A percentile compares a stretch with the other conserved stretches of the same genome.
phyloP scores from a whole-genome alignment of 2,797 vertebrate species.

The Falco naumanni region DNA sequence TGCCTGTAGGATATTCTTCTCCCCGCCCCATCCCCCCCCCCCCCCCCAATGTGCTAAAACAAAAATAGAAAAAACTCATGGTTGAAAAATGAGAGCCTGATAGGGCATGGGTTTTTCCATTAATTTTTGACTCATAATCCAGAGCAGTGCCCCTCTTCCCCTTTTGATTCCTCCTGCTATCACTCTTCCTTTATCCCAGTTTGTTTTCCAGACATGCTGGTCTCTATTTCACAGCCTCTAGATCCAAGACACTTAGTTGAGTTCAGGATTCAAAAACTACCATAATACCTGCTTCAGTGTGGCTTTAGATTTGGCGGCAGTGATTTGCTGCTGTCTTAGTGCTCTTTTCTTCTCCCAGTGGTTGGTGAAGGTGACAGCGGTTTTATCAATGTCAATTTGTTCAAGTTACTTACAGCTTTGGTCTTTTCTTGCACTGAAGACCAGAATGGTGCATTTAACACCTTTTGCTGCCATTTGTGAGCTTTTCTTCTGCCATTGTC shows the following conservation, averaged over 20 bases:
- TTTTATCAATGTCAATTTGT: not conserved
- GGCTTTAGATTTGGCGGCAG: not conserved
- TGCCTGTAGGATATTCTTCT: not conserved
- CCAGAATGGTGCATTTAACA: not conserved
- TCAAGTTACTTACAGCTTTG: not conserved
- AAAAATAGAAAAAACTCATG: not conserved
- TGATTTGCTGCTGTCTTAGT: not conserved
- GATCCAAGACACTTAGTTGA: not conserved
- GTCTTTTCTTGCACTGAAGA: not conserved
- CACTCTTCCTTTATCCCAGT: not conserved
- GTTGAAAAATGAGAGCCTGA: not conserved
- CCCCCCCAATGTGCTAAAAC: not conserved
- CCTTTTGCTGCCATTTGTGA: not conserved
- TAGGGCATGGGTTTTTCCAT: not conserved
- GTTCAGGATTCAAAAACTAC: not conserved
- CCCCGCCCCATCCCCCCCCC: too few species aligned
- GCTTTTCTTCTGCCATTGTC: not conserved
- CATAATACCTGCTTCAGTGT: not conserved
- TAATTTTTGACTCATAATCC: not conserved
- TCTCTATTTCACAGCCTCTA: not conserved
- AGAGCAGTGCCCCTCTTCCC: not conserved
- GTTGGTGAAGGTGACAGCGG: not conserved
- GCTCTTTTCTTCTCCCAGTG: not conserved
- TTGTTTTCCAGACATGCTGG: not conserved
- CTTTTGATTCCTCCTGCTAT: not conserved